These are phyloP conservation scores for Invenusta paracnida DNA, from an alignment of 2,888 invertebrate genomes.

Conservation along the genomic window DNA sequence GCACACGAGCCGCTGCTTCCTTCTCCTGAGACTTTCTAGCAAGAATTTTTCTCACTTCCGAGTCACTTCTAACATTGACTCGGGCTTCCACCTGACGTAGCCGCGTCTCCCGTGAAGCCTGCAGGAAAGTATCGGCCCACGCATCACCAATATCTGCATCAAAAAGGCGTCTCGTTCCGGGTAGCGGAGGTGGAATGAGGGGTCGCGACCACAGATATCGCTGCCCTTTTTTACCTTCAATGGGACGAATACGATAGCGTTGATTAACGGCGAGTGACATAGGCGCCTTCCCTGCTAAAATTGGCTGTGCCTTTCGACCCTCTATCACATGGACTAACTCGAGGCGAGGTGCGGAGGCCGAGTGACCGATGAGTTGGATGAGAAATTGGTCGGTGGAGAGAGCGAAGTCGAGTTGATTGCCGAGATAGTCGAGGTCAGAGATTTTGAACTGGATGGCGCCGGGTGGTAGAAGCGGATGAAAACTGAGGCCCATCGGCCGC, in stretches of 20 bases:
- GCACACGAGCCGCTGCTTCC: not conserved
- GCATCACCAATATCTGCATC: no score
- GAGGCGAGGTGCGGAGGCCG: not conserved
- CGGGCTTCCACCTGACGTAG: not conserved
- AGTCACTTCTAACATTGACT: not conserved
- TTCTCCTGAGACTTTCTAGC: not conserved
- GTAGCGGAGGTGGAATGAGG: no score
- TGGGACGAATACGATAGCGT: no score
- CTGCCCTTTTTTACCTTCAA: no score
- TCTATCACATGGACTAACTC: not conserved
- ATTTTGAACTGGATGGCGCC: conserved; percentile 36
- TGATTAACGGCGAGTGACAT: no score
- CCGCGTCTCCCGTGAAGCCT: not conserved
- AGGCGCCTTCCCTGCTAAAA: no score
- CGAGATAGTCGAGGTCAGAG: conserved; percentile 18
- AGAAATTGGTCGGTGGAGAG: not conserved
- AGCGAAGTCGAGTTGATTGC: not conserved
- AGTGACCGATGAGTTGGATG: not conserved
- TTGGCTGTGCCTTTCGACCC: not conserved
- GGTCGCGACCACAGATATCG: no score
- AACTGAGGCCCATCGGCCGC: conserved; percentile 48
- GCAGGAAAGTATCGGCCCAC: no score
- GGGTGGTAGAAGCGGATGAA: conserved; percentile 48
- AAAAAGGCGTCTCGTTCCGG: no score
- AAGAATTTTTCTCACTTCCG: not conserved